These are phyloP conservation scores for Dryobates pubescens DNA, from an alignment of 2,797 vertebrate genomes.

Conservation along the genomic window DNA sequence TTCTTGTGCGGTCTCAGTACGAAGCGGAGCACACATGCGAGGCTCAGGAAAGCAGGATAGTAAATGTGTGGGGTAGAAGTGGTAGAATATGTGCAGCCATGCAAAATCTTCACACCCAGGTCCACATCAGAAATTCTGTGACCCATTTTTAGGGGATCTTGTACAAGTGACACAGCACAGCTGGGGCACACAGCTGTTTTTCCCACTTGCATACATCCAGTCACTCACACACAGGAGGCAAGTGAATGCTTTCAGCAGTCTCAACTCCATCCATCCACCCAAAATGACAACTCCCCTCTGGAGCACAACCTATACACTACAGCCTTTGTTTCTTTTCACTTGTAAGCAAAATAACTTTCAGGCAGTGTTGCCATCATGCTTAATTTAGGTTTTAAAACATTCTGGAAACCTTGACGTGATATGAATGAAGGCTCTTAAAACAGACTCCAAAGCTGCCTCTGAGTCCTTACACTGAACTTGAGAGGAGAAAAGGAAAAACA, in stretches of 20 bases:
- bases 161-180: background rate
- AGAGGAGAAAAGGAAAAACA: background rate
- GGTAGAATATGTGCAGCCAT: rapidly evolving
- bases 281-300: background rate
- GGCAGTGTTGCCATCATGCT: background rate
- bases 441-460: background rate
- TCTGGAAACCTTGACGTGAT: background rate
- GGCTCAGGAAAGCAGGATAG: background rate
- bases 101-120: background rate
- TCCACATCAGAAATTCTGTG: background rate
- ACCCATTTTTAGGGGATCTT: background rate
- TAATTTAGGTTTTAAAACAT: constrained; percentile 34
- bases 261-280: background rate
- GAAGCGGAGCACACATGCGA: background rate
- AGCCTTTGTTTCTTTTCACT: background rate
- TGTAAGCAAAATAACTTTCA: background rate
- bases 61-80: rapidly evolving
- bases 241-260: background rate
- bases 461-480: background rate
- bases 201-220: background rate
- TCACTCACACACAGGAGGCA: background rate
- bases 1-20: background rate
- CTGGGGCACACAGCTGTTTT: background rate
- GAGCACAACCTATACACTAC: background rate
- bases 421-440: background rate